phyloP scores from a whole-genome alignment of 2,797 vertebrate genomes.

The Emydoidea blandingii region DNA sequence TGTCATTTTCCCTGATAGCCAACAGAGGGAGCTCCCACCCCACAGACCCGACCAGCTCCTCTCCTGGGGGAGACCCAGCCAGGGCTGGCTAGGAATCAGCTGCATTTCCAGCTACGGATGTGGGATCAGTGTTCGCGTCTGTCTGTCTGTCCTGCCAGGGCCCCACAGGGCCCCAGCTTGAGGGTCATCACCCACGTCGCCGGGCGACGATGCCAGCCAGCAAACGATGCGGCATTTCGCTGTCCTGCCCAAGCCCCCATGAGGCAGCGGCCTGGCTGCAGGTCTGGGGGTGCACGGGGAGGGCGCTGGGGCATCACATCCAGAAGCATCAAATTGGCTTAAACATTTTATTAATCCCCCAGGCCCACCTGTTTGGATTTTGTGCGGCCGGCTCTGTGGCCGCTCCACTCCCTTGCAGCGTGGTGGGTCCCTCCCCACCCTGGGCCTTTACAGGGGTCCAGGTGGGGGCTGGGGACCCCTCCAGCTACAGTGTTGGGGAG shows the following conservation, averaged over 20 bases:
- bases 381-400: too few relatives aligned
- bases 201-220: not conserved
- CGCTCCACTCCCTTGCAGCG: rapidly evolving
- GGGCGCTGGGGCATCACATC: too few relatives aligned
- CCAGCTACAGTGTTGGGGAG: too few relatives aligned
- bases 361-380: not conserved
- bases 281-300: not conserved
- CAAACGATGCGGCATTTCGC: not conserved
- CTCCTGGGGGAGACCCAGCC: not conserved
- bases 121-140: not conserved
- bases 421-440: too few relatives aligned
- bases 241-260: not conserved
- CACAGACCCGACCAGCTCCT: not conserved
- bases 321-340: too few relatives aligned
- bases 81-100: not conserved
- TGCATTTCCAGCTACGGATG: not conserved
- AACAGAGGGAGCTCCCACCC: not conserved
- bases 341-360: too few relatives aligned
- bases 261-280: not conserved
- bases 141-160: not conserved
- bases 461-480: too few relatives aligned
- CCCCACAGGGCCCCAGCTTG: not conserved
- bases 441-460: not conserved
- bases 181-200: too few relatives aligned
- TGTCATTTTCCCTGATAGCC: not conserved